phyloP scores from a whole-genome alignment of 1,140 invertebrate genomes.

The Halictus rubicundus region DNA sequence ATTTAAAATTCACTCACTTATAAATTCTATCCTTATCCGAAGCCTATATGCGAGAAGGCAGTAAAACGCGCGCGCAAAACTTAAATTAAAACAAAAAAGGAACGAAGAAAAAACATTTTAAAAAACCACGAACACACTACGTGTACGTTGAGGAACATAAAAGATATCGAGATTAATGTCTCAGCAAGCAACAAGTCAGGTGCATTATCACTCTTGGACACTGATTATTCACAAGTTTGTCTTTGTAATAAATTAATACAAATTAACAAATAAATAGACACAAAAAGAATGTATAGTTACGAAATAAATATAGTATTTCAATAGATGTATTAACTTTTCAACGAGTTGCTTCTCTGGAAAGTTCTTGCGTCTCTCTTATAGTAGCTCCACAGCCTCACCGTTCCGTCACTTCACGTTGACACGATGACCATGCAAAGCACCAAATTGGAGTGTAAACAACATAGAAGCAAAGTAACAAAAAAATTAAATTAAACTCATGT shows the following conservation, averaged over 20 bases:
- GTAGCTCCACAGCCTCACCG: conserved; percentile 78
- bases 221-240: neutral
- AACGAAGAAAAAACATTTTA: neutral
- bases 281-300: conserved; percentile 53
- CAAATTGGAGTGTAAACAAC: conserved; percentile 78
- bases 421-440: conserved; percentile 79
- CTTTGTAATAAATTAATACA: conserved; percentile 22
- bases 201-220: conserved; percentile 54
- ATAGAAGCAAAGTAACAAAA: conserved; percentile 74
- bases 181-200: conserved; percentile 39
- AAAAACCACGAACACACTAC: neutral
- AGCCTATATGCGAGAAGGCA: conserved; percentile 9
- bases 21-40: conserved; percentile 25
- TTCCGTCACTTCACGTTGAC: conserved; percentile 75
- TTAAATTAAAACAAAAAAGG: conserved; percentile 1
- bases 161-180: conserved; percentile 37
- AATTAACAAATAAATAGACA: conserved; percentile 61
- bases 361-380: conserved; percentile 74
- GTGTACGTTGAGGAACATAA: conserved; percentile 33
- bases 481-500: conserved; percentile 63
- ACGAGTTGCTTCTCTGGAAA: conserved; percentile 78
- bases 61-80: conserved; percentile 6
- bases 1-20: conserved; percentile 20
- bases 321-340: conserved; percentile 73
- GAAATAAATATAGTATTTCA: conserved; percentile 67